Percentiles rank a stretch among this genome's conserved stretches.
Evolutionary conservation across 2,888 invertebrate genomes (phyloP).

Genomic region (Dicyrtoma fusca): DNA sequence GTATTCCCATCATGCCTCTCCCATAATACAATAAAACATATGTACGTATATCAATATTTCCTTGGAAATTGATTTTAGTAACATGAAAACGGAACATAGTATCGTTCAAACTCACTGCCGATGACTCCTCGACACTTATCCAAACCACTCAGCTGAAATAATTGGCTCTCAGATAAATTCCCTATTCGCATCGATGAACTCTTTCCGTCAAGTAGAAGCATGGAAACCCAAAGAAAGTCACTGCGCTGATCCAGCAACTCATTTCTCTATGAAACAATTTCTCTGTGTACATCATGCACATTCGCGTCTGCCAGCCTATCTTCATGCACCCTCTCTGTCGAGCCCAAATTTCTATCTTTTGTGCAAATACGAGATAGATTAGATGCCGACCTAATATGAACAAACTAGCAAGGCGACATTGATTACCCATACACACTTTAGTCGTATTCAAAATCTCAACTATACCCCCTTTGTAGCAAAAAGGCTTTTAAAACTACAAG

Average conservation of each 20-base stretch:
- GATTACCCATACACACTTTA: too few relatives aligned
- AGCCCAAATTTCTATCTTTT: not conserved
- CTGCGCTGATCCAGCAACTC: not conserved
- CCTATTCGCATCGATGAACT: conserved; percentile 33
- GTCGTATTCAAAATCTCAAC: too few relatives aligned
- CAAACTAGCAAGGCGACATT: too few relatives aligned
- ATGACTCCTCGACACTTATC: conserved; percentile 35
- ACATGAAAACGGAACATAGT: conserved; percentile 18
- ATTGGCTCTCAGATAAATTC: conserved; percentile 37
- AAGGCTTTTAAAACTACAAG: too few relatives aligned
- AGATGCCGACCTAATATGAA: too few relatives aligned
- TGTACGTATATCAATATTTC: not conserved
- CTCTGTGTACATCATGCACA: not conserved
- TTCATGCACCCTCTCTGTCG: conserved; percentile 1
- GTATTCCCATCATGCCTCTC: not conserved
- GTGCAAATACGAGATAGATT: not conserved
- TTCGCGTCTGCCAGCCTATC: not conserved
- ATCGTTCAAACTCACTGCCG: conserved; percentile 23
- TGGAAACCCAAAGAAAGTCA: too few relatives aligned
- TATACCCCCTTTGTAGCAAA: too few relatives aligned
- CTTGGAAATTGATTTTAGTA: conserved; percentile 23
- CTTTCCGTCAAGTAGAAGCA: conserved; percentile 13
- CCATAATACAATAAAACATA: not conserved
- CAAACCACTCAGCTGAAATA: conserved; percentile 35
- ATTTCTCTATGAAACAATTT: not conserved